Conservation (phyloP, 2,797 vertebrate species). For the Lepidocolaptes lacrymiger region DNA sequence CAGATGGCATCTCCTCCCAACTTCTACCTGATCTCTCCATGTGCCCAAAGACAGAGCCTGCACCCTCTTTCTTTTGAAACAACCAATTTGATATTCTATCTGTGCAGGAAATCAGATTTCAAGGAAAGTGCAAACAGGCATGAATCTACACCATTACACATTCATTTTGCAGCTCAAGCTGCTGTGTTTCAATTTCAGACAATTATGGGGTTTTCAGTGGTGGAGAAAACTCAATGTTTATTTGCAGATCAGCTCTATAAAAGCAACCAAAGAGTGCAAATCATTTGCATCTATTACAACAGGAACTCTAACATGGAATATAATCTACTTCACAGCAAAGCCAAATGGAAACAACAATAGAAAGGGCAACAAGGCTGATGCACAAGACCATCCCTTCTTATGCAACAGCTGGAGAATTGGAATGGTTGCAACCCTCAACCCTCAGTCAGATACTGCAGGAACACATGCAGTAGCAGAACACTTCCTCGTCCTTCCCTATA, state of each 20-base stretch:
- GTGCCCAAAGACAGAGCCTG: conserved; percentile 15
- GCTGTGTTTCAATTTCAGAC: neutral
- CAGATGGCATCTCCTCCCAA: conserved; percentile 78
- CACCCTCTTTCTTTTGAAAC: neutral
- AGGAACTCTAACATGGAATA: conserved; percentile 10
- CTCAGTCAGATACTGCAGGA: neutral
- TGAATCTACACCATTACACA: neutral
- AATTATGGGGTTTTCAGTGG: neutral
- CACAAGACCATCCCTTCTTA: neutral
- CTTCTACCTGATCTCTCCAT: conserved; percentile 43
- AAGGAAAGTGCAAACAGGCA: neutral
- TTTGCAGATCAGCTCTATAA: conserved; percentile 8
- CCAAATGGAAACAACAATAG: neutral
- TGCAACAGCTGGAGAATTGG: neutral
- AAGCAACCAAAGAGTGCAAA: conserved; percentile 11
- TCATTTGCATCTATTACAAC: neutral
- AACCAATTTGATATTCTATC: neutral
- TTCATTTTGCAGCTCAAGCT: neutral
- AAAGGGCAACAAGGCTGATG: neutral
- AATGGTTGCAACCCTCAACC: neutral
- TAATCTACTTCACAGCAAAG: neutral
- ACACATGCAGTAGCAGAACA: neutral
- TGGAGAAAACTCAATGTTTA: neutral
- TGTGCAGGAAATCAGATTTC: neutral
- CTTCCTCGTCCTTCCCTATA: neutral